phyloP scores from a whole-genome alignment of 2,888 invertebrate species.

The Disparrhopalites patrizii region DNA sequence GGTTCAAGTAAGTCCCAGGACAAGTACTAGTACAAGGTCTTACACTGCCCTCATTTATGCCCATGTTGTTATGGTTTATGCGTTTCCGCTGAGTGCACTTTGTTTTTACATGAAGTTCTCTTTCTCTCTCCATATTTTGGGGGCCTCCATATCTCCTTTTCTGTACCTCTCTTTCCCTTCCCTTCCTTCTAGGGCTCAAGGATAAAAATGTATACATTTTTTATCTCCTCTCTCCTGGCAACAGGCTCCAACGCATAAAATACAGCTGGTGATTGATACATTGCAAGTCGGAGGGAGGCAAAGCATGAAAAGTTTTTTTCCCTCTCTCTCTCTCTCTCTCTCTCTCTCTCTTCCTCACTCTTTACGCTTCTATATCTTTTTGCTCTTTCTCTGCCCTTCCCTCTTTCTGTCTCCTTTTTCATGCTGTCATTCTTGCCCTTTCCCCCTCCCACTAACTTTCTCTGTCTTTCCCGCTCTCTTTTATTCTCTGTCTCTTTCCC shows the following conservation, averaged over 20 bases:
- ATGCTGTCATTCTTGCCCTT: background rate
- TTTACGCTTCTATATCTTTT: background rate
- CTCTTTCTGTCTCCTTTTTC: background rate
- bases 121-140: too few species aligned
- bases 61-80: conserved; percentile 21
- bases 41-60: conserved; percentile 23
- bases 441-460: too few species aligned
- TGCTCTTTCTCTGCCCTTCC: background rate
- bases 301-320: background rate
- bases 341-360: background rate
- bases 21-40: background rate
- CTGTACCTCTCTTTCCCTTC: too few species aligned
- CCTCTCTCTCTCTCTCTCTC: background rate
- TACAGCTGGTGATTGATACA: conserved; percentile 23
- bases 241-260: conserved; percentile 7
- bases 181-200: too few species aligned
- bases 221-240: conserved; percentile 1
- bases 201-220: background rate
- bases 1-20: too few species aligned
- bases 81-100: conserved; percentile 24
- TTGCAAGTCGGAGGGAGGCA: conserved; percentile 14
- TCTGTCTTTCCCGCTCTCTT: conserved; percentile 1
- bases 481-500: background rate
- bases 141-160: too few species aligned
- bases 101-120: conserved; percentile 14